Conservation (phyloP, 30 jellyfish, hydroid and myxozoan genomes). For the Phacellophora camtschatica region DNA sequence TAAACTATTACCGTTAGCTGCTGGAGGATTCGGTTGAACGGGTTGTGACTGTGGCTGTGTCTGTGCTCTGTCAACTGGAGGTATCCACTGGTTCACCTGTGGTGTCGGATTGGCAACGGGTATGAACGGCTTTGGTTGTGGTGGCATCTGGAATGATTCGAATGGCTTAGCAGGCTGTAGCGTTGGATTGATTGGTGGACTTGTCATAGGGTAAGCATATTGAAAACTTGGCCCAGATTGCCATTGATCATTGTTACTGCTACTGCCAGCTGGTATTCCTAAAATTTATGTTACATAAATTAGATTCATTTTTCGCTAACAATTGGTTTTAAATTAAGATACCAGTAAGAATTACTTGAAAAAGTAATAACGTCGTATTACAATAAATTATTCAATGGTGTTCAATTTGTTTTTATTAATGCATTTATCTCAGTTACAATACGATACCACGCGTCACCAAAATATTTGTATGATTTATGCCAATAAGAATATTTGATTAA, state of each 20-base stretch:
- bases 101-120: constrained; percentile 37
- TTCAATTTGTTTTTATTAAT: too few species aligned
- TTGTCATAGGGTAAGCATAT: constrained; percentile 51
- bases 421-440: too few species aligned
- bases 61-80: constrained; percentile 21
- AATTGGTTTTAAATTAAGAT: too few species aligned
- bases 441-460: too few species aligned
- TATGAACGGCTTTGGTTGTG: constrained; percentile 32
- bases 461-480: too few species aligned
- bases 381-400: too few species aligned
- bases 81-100: constrained; percentile 9
- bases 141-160: constrained; percentile 26
- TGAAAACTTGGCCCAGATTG: constrained; percentile 75
- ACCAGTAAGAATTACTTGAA: too few species aligned
- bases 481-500: too few species aligned
- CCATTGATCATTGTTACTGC: constrained; percentile 62
- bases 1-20: constrained; percentile 46
- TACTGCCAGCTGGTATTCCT: too few species aligned
- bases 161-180: constrained; percentile 27
- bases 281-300: too few species aligned
- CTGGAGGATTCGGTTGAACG: constrained; percentile 10
- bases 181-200: constrained; percentile 43
- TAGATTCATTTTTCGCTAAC: too few species aligned
- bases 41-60: not conserved
- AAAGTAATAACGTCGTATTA: too few species aligned